phyloP scores from a whole-genome alignment of 2,797 vertebrate genomes.

The Falco cherrug region DNA sequence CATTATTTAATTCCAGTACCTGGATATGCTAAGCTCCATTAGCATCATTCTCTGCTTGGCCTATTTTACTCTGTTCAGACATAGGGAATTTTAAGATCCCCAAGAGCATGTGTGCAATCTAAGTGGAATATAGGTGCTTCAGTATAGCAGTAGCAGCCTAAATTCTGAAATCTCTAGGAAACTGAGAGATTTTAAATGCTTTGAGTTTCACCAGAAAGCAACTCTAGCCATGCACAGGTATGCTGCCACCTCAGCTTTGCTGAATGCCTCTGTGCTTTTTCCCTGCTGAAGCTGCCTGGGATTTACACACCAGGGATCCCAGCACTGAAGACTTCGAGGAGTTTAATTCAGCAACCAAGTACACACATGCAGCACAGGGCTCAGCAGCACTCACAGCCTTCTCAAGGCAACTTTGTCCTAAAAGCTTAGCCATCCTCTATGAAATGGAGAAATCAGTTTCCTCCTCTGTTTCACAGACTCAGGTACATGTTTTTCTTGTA shows the following conservation, averaged over 20 bases:
- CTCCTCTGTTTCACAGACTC: neutral
- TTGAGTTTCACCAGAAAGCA: neutral
- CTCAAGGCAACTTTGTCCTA: neutral
- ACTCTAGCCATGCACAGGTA: neutral
- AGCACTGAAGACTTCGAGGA: neutral
- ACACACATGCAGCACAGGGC: neutral
- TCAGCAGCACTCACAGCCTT: neutral
- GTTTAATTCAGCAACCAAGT: neutral
- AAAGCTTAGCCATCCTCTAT: neutral
- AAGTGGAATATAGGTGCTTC: neutral
- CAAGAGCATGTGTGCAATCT: neutral
- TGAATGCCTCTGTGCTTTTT: neutral
- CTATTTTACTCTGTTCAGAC: neutral
- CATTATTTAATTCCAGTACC: slow-evolving; percentile 3
- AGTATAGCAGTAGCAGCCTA: neutral
- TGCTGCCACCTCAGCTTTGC: neutral
- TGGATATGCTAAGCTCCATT: neutral
- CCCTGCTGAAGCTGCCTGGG: neutral
- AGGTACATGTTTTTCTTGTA: neutral
- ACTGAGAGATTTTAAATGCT: neutral
- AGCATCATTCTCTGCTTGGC: neutral
- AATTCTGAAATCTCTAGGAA: neutral
- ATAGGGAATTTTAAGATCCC: neutral
- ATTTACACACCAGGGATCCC: neutral
- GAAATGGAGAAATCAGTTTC: neutral